Conservation (phyloP, 2,888 invertebrate genomes). For the Rotaria macrura region DNA sequence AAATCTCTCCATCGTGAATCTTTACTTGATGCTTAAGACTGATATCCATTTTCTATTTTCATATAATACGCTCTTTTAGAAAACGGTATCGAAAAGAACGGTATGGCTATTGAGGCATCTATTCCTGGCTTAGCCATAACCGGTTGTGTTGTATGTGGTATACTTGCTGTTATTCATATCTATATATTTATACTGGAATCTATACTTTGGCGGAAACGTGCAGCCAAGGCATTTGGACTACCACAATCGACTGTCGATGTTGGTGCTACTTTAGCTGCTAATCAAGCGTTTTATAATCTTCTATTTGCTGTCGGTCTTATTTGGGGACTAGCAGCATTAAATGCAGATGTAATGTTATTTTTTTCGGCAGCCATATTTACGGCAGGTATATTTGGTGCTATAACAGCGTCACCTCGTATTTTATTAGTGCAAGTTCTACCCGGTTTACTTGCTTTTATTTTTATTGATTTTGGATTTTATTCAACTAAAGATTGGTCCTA, state of each 20-base stretch:
- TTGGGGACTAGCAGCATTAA: not conserved
- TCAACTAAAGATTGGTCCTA: not conserved
- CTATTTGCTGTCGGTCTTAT: constrained; percentile 1
- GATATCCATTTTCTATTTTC: not conserved
- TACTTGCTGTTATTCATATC: not conserved
- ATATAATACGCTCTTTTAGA: not conserved
- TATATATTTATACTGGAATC: constrained; percentile 1
- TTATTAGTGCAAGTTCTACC: not conserved
- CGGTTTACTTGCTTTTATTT: not conserved
- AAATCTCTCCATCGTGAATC: not conserved
- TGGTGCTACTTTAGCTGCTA: not conserved
- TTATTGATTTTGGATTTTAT: constrained; percentile 6
- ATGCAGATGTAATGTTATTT: not conserved
- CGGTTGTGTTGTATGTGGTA: not conserved
- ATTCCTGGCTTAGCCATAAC: not conserved
- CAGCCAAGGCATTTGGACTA: not conserved
- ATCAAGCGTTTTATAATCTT: constrained; percentile 13
- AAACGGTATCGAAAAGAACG: not conserved
- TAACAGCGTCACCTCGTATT: not conserved
- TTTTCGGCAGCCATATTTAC: not conserved
- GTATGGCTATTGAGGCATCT: not conserved
- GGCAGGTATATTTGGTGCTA: not conserved
- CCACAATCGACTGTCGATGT: not conserved
- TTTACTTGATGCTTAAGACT: not conserved
- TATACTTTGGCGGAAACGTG: not conserved